Base-by-base conservation (phyloP, 2,113 vertebrate species). In the Clarias magur region DNA sequence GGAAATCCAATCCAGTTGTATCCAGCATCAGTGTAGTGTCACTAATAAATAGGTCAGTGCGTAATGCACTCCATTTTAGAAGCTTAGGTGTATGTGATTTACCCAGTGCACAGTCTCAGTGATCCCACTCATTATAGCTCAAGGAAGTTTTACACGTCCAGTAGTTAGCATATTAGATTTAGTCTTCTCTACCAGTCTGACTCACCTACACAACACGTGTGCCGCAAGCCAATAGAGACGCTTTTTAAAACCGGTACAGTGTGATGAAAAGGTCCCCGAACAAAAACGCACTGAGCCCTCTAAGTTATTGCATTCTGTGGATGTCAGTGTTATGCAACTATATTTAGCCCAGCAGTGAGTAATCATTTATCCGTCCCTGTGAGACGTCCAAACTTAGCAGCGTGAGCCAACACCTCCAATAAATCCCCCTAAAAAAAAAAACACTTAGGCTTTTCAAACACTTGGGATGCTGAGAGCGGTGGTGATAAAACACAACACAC, bases 181-280 rank as follows among this genome's bases (percentile, higher is more conserved):
- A 8, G 21, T 42, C 70, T 38, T 73, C 68, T 73, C 34, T 21
- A 42, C 3, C 34, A 70, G 13, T 30, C 67, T 34, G 16, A 73
- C 8, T 23, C 42, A 25, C 42, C 9, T 48, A 25, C 38, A 12
- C 11, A 48, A 75, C 8, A 38, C 4, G 30, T 34, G 38, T 38
- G 17, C 30, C 19, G 17, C 34, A 42, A 19, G 21, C 48, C 27
- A 4, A 34, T 80, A 23, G 3, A 38, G 34, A 21, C 25, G 19
- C 56, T 34, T 23, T 92, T 94, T 96, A 96, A 5, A 93, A 96
- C 92, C 42, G 62, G 11, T 62, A 30, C 15, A 68, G 60, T 62
- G 54, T 72, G 38, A 80, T 4, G 21, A 81, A 96, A 95, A 88
- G 95, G 95, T 91, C 96, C 95, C 92, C 42, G 73, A 72, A 72